These are phyloP conservation scores for Coptotermes formosanus DNA, from an alignment of 1,140 invertebrate species.

Conservation along the genomic window DNA sequence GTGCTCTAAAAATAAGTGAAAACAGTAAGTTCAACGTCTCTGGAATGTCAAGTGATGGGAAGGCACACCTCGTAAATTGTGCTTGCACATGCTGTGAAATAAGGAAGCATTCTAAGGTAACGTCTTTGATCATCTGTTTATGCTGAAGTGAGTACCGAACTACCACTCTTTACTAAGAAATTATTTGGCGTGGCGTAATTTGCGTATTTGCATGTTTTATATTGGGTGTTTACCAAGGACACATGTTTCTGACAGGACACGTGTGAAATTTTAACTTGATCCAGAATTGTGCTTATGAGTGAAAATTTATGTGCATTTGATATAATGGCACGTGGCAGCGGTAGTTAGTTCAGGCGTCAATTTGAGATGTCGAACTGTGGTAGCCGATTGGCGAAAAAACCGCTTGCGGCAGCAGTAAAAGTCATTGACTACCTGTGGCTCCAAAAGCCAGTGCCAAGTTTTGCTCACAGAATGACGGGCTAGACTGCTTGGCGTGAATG, in stretches of 20 bases:
- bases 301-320: too few relatives aligned
- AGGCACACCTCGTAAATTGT: background rate
- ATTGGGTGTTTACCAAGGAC: background rate
- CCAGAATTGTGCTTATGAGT: background rate
- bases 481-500: background rate
- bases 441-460: background rate
- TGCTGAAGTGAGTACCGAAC: background rate
- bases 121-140: background rate
- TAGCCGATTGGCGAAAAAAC: too few relatives aligned
- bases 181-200: background rate
- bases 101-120: background rate
- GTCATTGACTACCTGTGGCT: background rate
- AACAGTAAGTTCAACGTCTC: background rate
- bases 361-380: too few relatives aligned
- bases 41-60: background rate
- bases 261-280: background rate
- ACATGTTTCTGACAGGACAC: constrained; percentile 3
- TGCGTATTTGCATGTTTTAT: background rate
- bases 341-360: too few relatives aligned
- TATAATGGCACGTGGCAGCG: too few relatives aligned
- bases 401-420: background rate
- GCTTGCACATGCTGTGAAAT: background rate
- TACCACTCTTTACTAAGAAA: background rate
- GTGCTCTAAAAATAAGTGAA: background rate
- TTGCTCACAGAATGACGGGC: background rate